Base-by-base conservation (phyloP, 2,113 vertebrate species). In the Pontoporia blainvillei region DNA sequence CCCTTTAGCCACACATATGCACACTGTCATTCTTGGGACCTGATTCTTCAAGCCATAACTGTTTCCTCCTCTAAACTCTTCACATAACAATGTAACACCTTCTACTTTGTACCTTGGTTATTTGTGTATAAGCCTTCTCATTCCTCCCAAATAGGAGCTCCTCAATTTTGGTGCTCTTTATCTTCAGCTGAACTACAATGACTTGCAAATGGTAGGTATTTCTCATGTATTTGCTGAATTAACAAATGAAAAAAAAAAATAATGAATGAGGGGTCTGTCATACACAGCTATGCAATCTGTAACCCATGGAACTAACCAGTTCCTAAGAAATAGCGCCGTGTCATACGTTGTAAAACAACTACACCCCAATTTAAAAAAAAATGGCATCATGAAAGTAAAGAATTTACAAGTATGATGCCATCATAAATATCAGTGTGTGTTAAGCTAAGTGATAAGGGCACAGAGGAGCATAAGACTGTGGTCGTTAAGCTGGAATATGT, bases 1-100 rank as follows among this genome's bases (percentile, higher is more conserved):
- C 31, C 34, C 10, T 44, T 17, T 34, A 15, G 21, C 15, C 31
- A 34, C 4, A 9, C 34, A 34, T 13, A 2, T 0, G 9, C 3
- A 13, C 2, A 1, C 1, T 52, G 25, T 31, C 73, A 3, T 64
- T 31, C 57, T 6, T 21, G 20, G 10, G 27, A 18, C 18, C 52
- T 44, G 41, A 46, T 39, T 76, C 61, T 86, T 94, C 20, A 41
- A 54, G 59, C 17, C 46, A 10, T 39, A 62, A 57, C 21, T 25
- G 12, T 39, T 66, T n/a, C 61, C 6, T 49, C 23, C 20, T 46
- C 71, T 71, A 29, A 44, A 36, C 41, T 13, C 54, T 27, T 0
- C 36, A 29, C 13, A 15, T 31, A 1, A 6, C 12, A 44, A 41
- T 15, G n/a, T 54, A 44, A 23, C n/a, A 17, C 21, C 88, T 71